Evolutionary conservation across 2,797 vertebrate species (phyloP).

Genomic region (Acanthurus lineatus): DNA sequence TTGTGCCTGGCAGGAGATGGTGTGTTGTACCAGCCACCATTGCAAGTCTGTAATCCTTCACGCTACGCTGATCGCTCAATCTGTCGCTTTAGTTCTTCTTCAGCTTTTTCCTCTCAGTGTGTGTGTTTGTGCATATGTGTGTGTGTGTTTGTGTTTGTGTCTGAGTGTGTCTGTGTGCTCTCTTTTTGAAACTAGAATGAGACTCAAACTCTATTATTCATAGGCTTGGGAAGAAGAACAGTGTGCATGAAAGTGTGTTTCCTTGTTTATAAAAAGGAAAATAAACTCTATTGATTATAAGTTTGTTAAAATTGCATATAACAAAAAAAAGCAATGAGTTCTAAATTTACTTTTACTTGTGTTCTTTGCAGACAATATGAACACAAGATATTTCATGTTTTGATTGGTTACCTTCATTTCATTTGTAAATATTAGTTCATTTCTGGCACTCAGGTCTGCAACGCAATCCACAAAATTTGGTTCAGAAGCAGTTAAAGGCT

Average conservation of each 20-base stretch:
- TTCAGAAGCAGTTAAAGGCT: no score
- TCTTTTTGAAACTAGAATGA: conserved; percentile 25
- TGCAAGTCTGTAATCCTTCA: conserved; percentile 39
- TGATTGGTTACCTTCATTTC: no score
- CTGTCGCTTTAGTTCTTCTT: conserved; percentile 39
- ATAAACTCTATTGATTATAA: conserved; percentile 6
- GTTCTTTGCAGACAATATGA: no score
- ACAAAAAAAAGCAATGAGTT: no score
- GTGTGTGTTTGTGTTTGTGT: neutral
- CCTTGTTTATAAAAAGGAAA: conserved; percentile 19
- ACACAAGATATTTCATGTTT: no score
- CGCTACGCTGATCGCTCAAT: conserved; percentile 40
- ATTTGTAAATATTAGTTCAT: no score
- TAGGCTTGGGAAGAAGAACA: conserved; percentile 16
- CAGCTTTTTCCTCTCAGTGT: conserved; percentile 23
- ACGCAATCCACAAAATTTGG: no score
- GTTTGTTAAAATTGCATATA: neutral
- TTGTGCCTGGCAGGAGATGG: conserved; percentile 1
- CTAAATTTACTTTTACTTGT: no score
- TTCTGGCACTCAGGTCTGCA: no score
- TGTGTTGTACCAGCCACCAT: conserved; percentile 7
- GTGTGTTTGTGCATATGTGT: neutral
- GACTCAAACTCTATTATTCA: conserved; percentile 54
- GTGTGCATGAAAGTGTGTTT: neutral
- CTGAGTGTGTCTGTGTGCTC: neutral